Base-by-base conservation (phyloP, 1,140 invertebrate genomes). In the Micrasema minimum region DNA sequence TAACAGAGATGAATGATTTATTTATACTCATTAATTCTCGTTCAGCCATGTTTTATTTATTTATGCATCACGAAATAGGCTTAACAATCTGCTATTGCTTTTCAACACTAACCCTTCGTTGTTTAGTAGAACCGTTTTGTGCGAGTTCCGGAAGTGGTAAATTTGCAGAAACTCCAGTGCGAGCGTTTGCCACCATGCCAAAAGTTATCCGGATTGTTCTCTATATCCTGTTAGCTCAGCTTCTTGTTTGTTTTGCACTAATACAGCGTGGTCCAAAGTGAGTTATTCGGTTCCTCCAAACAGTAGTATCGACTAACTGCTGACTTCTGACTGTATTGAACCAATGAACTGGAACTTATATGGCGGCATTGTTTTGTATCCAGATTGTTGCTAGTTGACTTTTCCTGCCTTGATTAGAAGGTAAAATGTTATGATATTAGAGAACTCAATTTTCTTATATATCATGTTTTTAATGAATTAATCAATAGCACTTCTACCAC, bases 211-310 rank as follows among this genome's bases (percentile, higher is more conserved):
- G 16, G 55, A 43, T 59, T 41, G 38, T 38, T 11, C 55, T 14
- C 12, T 59, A 37, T n/a, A n/a, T 59, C 55, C 9, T 59, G 37
- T 59, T 59, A 41, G 20, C 55, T 38, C 37, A 38, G 37, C 37
- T 22, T 41, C 37, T 59, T 59, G 38, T 59, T n/a, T 59, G 55
- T 41, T 22, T 35, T 38, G 55, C 16, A 16, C 10, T 26, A 59
- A 16, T 59, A 59, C 14, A 20, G 22, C 55, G 31, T 41, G 55
- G 14, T 41, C 1, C 18, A 41, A n/a, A 59, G n/a, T 59, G 18
- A 59, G 18, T 59, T 43, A 59, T 14, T 20, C 20, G 18, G 18
- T 10, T 16, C 11, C 12, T 51, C 48, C 11, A n/a, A 18, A 14
- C 53, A 55, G 51, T 18, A 20, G 12, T 59, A 41, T 31, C 12